These are phyloP conservation scores for Cheirogaleus medius DNA, from an alignment of 2,113 vertebrate genomes.

Conservation along the genomic window DNA sequence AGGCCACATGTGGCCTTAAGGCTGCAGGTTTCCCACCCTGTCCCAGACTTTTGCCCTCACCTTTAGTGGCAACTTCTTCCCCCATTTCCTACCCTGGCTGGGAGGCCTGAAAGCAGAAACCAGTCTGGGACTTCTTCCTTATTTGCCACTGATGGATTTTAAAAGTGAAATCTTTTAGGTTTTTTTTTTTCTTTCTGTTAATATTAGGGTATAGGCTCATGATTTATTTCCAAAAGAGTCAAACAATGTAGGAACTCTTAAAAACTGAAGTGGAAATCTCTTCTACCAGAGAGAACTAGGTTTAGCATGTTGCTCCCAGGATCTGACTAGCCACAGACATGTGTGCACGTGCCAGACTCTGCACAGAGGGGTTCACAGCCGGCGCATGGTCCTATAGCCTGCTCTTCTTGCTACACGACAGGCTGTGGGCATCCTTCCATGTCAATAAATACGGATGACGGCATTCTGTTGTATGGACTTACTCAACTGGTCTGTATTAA, in stretches of 20 bases:
- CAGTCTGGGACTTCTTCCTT: not conserved
- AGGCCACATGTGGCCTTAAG: too few species aligned
- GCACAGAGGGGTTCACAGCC: accelerated
- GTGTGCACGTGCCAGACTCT: accelerated
- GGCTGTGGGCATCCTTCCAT: not conserved
- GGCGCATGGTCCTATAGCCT: accelerated
- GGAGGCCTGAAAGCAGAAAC: not conserved
- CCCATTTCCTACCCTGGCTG: not conserved
- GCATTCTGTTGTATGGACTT: not conserved
- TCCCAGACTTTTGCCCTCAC: not conserved
- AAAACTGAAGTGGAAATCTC: not conserved
- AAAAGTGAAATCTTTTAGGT: not conserved
- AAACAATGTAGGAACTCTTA: not conserved
- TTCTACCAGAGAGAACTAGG: not conserved
- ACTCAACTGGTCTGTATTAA: not conserved
- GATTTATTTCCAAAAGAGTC: not conserved
- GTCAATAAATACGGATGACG: not conserved
- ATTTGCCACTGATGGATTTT: not conserved
- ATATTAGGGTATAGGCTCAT: not conserved
- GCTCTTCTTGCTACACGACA: not conserved
- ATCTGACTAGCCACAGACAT: not conserved
- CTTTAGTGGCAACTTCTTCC: not conserved
- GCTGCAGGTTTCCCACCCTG: too few species aligned
- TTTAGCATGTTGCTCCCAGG: accelerated
- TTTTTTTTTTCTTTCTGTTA: not conserved